These are phyloP conservation scores for Phalacrocorax carbo DNA, from an alignment of 2,113 vertebrate genomes.

Conservation along the genomic window DNA sequence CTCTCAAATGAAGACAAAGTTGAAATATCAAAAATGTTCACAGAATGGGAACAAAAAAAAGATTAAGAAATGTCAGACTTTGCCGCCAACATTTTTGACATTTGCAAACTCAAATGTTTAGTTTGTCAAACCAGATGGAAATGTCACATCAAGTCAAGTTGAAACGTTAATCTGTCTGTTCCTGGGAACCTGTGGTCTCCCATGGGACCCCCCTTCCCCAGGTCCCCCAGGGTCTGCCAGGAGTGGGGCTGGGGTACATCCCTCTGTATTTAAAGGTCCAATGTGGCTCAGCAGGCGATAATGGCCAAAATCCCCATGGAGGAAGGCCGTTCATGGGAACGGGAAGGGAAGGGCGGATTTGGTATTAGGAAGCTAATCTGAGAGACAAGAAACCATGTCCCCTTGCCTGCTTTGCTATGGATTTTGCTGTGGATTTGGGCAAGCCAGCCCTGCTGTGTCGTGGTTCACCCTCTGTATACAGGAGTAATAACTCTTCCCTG, in stretches of 20 bases:
- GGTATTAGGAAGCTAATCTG: background rate
- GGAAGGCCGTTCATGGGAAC: background rate
- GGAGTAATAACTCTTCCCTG: background rate
- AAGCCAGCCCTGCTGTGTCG: background rate
- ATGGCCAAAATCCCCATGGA: background rate
- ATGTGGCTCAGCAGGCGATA: background rate
- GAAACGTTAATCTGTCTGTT: constrained; percentile 39
- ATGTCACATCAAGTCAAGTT: constrained; percentile 20
- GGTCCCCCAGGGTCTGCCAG: rapidly evolving
- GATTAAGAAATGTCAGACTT: constrained; percentile 62
- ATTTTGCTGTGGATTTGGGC: background rate
- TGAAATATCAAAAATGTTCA: constrained; percentile 47
- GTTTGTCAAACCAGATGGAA: constrained; percentile 64
- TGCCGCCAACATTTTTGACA: constrained; percentile 19
- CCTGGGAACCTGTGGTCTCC: background rate
- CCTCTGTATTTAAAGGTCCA: background rate
- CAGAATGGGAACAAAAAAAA: constrained; percentile 11
- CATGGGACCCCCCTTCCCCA: background rate
- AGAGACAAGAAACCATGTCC: background rate
- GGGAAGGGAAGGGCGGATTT: background rate
- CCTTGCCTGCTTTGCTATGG: background rate
- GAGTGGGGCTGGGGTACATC: rapidly evolving
- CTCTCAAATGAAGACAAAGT: constrained; percentile 34
- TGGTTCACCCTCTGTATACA: background rate
- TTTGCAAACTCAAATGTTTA: constrained; percentile 63